A percentile compares a stretch with the other conserved stretches of the same genome.
Evolutionary conservation across 2,888 invertebrate species (phyloP).

Genomic region (Tuta absoluta): DNA sequence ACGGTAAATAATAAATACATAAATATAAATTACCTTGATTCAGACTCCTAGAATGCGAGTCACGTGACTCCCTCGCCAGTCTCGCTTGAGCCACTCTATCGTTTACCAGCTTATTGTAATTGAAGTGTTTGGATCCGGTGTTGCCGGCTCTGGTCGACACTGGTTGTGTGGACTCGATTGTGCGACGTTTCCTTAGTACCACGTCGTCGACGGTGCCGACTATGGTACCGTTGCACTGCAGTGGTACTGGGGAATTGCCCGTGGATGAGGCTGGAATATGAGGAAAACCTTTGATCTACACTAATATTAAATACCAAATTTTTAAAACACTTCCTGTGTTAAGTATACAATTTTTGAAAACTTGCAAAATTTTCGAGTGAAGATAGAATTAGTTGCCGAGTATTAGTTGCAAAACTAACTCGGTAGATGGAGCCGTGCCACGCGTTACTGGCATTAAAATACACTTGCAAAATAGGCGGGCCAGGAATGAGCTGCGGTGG

Average conservation of each 20-base stretch:
- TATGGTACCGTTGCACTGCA: slow-evolving; percentile 16
- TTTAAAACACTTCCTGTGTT: too few species aligned
- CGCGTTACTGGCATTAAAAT: too few species aligned
- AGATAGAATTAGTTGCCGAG: too few species aligned
- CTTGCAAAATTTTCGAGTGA: too few species aligned
- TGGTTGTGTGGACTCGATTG: slow-evolving; percentile 72
- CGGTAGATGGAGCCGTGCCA: too few species aligned
- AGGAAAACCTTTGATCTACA: too few species aligned
- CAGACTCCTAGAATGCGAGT: slow-evolving; percentile 61
- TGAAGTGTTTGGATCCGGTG: slow-evolving; percentile 85
- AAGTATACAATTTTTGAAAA: too few species aligned
- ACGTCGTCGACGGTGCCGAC: slow-evolving; percentile 56
- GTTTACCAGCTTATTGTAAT: slow-evolving; percentile 91
- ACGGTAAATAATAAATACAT: too few species aligned
- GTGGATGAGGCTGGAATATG: slow-evolving; percentile 9
- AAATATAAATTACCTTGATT: slow-evolving; percentile 54
- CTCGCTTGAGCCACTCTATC: slow-evolving; percentile 70
- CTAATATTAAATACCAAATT: too few species aligned
- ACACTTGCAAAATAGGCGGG: too few species aligned
- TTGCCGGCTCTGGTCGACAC: slow-evolving; percentile 62
- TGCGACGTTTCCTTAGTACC: slow-evolving; percentile 66
- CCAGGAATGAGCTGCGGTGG: too few species aligned
- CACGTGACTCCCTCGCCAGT: slow-evolving; percentile 47
- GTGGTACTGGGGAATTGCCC: neutral
- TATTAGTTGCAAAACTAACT: too few species aligned